Evolutionary conservation across 2,888 invertebrate genomes (phyloP).

Genomic region (Cantharis nigra): DNA sequence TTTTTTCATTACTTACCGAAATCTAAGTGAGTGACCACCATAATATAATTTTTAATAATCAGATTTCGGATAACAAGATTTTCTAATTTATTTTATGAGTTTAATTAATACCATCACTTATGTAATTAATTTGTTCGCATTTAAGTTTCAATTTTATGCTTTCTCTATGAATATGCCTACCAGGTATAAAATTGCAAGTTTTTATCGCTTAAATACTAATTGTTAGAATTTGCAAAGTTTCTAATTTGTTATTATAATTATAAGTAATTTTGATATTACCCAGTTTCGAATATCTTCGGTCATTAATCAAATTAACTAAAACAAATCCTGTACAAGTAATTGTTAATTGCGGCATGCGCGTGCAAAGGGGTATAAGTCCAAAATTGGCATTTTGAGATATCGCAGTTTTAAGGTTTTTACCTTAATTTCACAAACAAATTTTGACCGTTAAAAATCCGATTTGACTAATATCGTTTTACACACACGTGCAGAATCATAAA

Average conservation of each 20-base stretch:
- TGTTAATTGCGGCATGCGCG: too few relatives aligned
- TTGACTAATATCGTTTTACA: too few relatives aligned
- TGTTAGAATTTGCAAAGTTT: background rate
- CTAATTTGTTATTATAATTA: background rate
- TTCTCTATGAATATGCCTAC: background rate
- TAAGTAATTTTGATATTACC: background rate
- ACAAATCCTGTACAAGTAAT: too few relatives aligned
- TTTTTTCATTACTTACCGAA: too few relatives aligned
- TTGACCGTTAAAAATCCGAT: too few relatives aligned
- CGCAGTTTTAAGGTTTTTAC: too few relatives aligned
- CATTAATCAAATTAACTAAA: background rate
- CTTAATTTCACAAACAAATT: too few relatives aligned
- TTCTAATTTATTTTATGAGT: background rate
- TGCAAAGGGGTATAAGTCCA: too few relatives aligned
- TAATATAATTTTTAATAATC: background rate
- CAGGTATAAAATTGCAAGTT: background rate
- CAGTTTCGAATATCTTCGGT: background rate
- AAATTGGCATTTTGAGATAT: too few relatives aligned
- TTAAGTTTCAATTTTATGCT: background rate
- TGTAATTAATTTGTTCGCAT: background rate
- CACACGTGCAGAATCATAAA: too few relatives aligned
- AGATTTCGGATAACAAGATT: background rate
- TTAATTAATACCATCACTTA: background rate
- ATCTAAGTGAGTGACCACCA: too few relatives aligned
- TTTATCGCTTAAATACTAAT: background rate